Evolutionary conservation across 2,113 vertebrate genomes (phyloP).

Genomic region (Acrocephalus arundinaceus): DNA sequence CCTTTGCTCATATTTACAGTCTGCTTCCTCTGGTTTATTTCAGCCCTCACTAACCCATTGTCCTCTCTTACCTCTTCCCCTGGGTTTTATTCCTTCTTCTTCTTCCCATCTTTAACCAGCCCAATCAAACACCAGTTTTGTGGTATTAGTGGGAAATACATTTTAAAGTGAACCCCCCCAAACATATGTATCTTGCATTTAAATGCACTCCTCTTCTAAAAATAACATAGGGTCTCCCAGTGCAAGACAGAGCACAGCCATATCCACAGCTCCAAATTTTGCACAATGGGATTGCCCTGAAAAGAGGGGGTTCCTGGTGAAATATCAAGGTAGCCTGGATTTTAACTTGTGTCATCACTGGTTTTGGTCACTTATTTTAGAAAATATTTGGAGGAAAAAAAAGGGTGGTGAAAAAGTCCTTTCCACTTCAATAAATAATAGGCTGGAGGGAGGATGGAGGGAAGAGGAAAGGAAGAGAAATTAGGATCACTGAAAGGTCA

Average conservation of each 20-base stretch:
- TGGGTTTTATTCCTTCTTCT: not conserved
- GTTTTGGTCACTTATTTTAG: not conserved
- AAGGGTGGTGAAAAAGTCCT: not conserved
- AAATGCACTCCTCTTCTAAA: not conserved
- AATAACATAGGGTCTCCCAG: accelerated
- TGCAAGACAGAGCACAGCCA: not conserved
- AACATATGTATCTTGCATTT: not conserved
- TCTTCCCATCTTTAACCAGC: not conserved
- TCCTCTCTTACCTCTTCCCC: not conserved
- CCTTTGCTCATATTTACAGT: not conserved
- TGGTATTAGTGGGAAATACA: not conserved
- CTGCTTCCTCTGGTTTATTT: not conserved
- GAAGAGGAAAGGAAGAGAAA: constrained; percentile 42
- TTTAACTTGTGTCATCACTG: not conserved
- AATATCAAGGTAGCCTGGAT: not conserved
- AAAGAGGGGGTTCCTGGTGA: not conserved
- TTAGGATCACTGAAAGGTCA: constrained; percentile 74
- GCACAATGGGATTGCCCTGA: not conserved
- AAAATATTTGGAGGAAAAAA: not conserved
- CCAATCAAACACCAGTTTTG: not conserved
- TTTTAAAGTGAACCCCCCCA: not conserved
- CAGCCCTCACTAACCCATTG: not conserved
- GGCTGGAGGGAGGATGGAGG: not conserved
- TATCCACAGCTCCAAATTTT: not conserved
- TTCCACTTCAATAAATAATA: constrained; percentile 49